Evolutionary conservation across 2,888 invertebrate genomes (phyloP).

Genomic region (Agrochola litura): DNA sequence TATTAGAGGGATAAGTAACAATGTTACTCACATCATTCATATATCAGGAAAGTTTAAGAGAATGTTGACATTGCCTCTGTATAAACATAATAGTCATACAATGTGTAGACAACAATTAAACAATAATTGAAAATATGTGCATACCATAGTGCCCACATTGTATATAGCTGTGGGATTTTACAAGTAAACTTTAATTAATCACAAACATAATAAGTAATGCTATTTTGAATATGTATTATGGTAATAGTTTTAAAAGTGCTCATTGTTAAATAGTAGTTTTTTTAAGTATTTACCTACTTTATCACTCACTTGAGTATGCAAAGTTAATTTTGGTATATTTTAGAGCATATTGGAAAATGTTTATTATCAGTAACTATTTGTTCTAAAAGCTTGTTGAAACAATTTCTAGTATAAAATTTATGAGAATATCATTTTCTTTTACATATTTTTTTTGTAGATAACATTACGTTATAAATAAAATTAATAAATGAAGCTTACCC

Average conservation of each 20-base stretch:
- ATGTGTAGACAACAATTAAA: neutral
- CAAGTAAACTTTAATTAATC: neutral
- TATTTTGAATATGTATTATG: neutral
- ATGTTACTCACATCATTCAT: neutral
- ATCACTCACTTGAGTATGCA: neutral
- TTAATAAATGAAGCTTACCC: conserved; percentile 90
- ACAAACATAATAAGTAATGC: neutral
- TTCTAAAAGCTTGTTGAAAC: neutral
- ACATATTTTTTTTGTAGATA: neutral
- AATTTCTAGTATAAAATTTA: neutral
- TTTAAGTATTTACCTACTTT: neutral
- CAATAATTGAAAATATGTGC: neutral
- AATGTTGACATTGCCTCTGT: neutral
- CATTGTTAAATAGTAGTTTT: neutral
- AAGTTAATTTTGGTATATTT: neutral
- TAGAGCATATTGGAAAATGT: neutral
- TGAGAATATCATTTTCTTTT: neutral
- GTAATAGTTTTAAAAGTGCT: neutral
- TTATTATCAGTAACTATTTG: neutral
- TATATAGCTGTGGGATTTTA: neutral
- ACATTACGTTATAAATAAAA: neutral
- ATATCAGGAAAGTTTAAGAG: neutral
- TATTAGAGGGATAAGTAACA: neutral
- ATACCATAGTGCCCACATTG: neutral
- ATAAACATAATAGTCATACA: neutral